Evolutionary conservation across 2,888 invertebrate genomes (phyloP).

Genomic region (Platerodrilus igneus): DNA sequence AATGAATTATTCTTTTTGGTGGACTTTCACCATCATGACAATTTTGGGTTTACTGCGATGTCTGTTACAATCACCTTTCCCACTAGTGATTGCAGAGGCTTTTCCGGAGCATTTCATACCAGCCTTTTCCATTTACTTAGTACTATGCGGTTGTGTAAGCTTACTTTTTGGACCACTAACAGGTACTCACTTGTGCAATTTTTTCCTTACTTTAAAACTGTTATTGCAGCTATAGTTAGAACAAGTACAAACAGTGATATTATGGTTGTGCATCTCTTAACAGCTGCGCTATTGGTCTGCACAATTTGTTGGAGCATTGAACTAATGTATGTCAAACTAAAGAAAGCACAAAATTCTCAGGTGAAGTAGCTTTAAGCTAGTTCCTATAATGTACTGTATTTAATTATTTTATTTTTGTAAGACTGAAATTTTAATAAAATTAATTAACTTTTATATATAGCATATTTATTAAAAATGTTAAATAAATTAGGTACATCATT

Average conservation of each 20-base stretch:
- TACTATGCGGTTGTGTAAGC: slow-evolving; percentile 64
- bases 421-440: too few species aligned
- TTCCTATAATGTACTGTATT: too few species aligned
- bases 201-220: neutral
- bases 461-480: too few species aligned
- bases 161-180: slow-evolving; percentile 65
- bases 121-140: slow-evolving; percentile 68
- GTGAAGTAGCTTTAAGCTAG: too few species aligned
- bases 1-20: slow-evolving; percentile 53
- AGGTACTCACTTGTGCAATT: slow-evolving; percentile 51
- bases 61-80: slow-evolving; percentile 65
- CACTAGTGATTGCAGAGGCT: slow-evolving; percentile 66
- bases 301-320: slow-evolving; percentile 67
- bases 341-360: too few species aligned
- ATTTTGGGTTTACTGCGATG: slow-evolving; percentile 65
- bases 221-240: slow-evolving; percentile 54
- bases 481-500: too few species aligned
- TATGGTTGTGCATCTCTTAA: slow-evolving; percentile 63
- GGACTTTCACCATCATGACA: slow-evolving; percentile 57
- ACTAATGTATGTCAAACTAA: slow-evolving; percentile 33
- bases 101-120: slow-evolving; percentile 67
- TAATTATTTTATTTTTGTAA: too few species aligned
- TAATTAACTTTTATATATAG: too few species aligned
- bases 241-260: slow-evolving; percentile 61
- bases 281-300: slow-evolving; percentile 61